A percentile compares a stretch with the other conserved stretches of the same genome.
Evolutionary conservation across 1,140 invertebrate genomes (phyloP).

Genomic region (Drosophila subpulchrella): DNA sequence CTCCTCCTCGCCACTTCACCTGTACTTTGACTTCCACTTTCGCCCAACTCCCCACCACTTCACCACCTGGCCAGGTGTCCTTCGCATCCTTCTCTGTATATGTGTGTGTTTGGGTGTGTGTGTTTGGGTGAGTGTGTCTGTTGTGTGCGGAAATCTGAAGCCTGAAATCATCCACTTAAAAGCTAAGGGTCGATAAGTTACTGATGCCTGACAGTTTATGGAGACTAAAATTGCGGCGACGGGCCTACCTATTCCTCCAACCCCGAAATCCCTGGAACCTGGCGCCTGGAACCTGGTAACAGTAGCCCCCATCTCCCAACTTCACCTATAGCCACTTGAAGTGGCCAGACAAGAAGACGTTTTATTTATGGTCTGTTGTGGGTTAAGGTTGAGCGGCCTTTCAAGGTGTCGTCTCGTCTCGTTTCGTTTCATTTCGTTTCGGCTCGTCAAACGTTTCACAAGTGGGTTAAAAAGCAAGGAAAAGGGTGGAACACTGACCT

Average conservation of each 20-base stretch:
- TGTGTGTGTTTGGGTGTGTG: slow-evolving; percentile 9
- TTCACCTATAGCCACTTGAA: slow-evolving; percentile 31
- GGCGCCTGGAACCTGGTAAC: neutral
- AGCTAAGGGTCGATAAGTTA: slow-evolving; percentile 81
- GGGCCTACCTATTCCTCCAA: slow-evolving; percentile 11
- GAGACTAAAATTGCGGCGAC: slow-evolving; percentile 51
- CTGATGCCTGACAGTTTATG: slow-evolving; percentile 80
- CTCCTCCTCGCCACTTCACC: slow-evolving; percentile 12
- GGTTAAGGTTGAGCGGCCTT: slow-evolving; percentile 56
- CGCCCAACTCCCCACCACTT: neutral
- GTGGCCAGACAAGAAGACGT: slow-evolving; percentile 57
- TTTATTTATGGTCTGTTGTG: slow-evolving; percentile 68
- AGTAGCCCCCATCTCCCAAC: neutral
- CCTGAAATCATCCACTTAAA: slow-evolving; percentile 82
- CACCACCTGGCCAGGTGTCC: slow-evolving; percentile 35
- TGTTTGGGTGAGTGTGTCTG: neutral
- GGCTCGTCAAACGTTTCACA: slow-evolving; percentile 48
- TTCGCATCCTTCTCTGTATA: neutral
- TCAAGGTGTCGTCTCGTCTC: slow-evolving; percentile 55
- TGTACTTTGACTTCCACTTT: neutral
- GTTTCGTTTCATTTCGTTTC: slow-evolving; percentile 35
- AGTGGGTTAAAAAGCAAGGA: slow-evolving; percentile 9
- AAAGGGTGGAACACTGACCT: neutral
- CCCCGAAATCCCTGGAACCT: neutral
- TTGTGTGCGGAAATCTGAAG: slow-evolving; percentile 67